Conservation (phyloP, 2,113 vertebrate species). For the Dasyurus viverrinus region DNA sequence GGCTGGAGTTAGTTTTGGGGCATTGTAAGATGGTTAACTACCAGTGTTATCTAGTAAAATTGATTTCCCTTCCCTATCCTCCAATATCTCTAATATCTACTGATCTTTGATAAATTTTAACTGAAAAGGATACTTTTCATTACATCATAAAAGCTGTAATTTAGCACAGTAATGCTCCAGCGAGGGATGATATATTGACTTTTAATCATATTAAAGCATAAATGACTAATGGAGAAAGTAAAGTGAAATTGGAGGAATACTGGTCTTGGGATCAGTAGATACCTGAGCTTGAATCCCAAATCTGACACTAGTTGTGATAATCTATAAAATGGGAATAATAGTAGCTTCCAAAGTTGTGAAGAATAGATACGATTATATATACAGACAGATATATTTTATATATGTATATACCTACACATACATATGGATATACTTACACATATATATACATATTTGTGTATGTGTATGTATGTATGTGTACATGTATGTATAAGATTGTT, state of each 20-base stretch:
- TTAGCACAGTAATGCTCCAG: neutral
- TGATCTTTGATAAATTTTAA: neutral
- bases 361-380: neutral
- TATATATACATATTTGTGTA: no score
- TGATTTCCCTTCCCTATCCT: neutral
- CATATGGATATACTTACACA: no score
- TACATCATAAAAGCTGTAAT: neutral
- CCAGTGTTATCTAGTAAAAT: neutral
- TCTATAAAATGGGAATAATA: neutral
- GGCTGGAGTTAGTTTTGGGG: neutral
- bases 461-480: neutral
- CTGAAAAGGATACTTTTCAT: neutral
- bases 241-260: neutral
- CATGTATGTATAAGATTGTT: no score
- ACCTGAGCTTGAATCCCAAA: neutral
- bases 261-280: neutral
- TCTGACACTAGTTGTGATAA: neutral
- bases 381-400: neutral
- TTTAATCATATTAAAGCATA: neutral
- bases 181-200: neutral
- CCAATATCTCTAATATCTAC: neutral
- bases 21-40: neutral
- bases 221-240: neutral
- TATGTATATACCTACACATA: no score
- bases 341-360: neutral